phyloP scores from a whole-genome alignment of 92 coral and sea anemone species.

The Epizoanthus illoricatus region DNA sequence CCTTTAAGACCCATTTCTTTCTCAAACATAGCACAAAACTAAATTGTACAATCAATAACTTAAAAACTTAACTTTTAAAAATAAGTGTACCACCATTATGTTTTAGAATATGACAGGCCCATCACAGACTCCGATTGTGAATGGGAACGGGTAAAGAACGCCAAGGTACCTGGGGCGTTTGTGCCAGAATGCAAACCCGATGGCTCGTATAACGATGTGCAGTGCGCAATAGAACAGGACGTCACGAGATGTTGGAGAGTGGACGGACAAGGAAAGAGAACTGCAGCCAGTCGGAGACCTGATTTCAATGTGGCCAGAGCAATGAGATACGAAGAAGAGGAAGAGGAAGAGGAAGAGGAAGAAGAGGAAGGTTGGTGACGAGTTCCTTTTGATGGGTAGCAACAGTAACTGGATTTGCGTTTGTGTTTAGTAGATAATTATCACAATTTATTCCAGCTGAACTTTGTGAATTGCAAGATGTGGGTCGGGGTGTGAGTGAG shows the following conservation, averaged over 20 bases:
- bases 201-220: slow-evolving; percentile 66
- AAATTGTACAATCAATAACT: too few species aligned
- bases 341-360: slow-evolving; percentile 18
- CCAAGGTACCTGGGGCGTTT: slow-evolving; percentile 38
- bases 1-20: too few species aligned
- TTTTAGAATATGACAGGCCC: slow-evolving; percentile 9
- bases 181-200: slow-evolving; percentile 69
- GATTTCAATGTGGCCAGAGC: not conserved
- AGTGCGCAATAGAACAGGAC: slow-evolving; percentile 47
- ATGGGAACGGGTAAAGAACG: slow-evolving; percentile 21
- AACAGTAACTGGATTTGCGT: not conserved
- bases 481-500: too few species aligned
- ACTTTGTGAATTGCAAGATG: too few species aligned
- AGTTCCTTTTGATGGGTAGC: not conserved
- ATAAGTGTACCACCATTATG: not conserved
- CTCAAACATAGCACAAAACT: too few species aligned
- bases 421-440: not conserved
- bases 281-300: slow-evolving; percentile 37
- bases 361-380: not conserved
- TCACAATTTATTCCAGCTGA: not conserved
- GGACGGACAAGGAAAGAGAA: slow-evolving; percentile 61
- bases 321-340: not conserved
- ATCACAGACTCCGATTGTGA: slow-evolving; percentile 41
- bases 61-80: not conserved
- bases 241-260: slow-evolving; percentile 76